Conservation (phyloP, 2,113 vertebrate species). For the Archilochus colubris region DNA sequence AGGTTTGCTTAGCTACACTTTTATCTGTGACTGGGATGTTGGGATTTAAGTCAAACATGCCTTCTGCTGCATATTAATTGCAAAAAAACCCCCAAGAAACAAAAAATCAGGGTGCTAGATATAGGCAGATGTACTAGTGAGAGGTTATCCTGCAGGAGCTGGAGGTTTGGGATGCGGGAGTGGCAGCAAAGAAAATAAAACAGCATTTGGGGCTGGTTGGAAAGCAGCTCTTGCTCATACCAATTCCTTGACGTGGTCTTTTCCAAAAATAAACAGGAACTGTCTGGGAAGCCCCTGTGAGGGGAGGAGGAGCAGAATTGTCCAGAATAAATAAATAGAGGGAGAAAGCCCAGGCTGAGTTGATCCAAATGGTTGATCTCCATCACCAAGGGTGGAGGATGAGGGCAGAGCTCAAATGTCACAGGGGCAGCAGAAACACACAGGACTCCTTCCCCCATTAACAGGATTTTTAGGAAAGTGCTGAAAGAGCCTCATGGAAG, state of each 20-base stretch:
- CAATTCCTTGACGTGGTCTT: slow-evolving; percentile 15
- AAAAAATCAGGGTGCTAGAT: background rate
- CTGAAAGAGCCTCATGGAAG: background rate
- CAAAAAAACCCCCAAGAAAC: background rate
- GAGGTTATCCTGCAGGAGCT: background rate
- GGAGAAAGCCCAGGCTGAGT: background rate
- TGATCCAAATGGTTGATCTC: background rate
- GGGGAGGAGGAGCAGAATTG: background rate
- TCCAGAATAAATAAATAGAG: background rate
- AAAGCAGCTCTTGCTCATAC: background rate
- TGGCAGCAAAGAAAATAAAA: background rate
- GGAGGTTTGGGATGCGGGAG: background rate
- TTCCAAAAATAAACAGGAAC: slow-evolving; percentile 52
- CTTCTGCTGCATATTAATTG: background rate
- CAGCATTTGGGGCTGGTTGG: background rate
- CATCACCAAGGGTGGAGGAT: background rate
- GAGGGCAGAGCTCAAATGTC: background rate
- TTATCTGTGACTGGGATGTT: accelerated
- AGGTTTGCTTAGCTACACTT: background rate
- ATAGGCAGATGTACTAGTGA: accelerated
- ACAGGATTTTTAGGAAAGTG: background rate
- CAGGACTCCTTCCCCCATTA: background rate
- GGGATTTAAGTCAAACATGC: background rate
- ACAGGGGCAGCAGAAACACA: background rate
- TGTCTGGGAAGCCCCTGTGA: background rate